Evolutionary conservation across 1,140 invertebrate species (phyloP).

Genomic region (Drosophila setifemur): DNA sequence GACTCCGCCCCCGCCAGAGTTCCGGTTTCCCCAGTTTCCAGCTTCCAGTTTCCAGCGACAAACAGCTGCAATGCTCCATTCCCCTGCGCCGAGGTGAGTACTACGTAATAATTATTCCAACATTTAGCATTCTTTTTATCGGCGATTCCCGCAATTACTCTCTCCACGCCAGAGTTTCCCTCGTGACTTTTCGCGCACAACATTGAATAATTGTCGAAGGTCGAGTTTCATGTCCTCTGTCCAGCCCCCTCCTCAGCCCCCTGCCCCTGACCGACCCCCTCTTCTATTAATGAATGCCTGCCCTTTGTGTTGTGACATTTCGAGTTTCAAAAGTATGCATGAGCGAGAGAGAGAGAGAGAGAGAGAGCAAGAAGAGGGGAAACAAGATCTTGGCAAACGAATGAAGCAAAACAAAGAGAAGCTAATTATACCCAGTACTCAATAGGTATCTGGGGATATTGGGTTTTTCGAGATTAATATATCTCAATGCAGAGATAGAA

Average conservation of each 20-base stretch:
- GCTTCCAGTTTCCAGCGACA: conserved; percentile 9
- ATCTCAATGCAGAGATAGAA: too few relatives aligned
- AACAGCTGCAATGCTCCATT: conserved; percentile 52
- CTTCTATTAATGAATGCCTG: conserved; percentile 40
- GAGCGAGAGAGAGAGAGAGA: conserved; percentile 7
- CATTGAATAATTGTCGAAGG: conserved; percentile 35
- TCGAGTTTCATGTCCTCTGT: conserved; percentile 29
- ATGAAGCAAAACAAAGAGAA: conserved; percentile 23
- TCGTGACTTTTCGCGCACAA: conserved; percentile 30
- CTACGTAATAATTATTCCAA: conserved; percentile 14
- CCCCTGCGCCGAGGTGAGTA: conserved; percentile 55
- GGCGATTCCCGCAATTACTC: conserved; percentile 22
- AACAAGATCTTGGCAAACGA: conserved; percentile 26
- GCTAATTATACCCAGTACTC: conserved; percentile 8
- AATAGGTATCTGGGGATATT: background rate
- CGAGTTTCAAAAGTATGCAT: conserved; percentile 25
- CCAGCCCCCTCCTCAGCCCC: background rate
- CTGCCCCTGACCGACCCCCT: background rate
- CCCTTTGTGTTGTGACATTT: conserved; percentile 40
- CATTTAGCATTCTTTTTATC: conserved; percentile 9
- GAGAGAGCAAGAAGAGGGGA: background rate
- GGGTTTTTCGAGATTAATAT: too few relatives aligned
- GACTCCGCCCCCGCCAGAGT: conserved; percentile 42
- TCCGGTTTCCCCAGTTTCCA: conserved; percentile 2
- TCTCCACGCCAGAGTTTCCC: conserved; percentile 16